phyloP scores from a whole-genome alignment of 2,797 vertebrate genomes.

The Ceyx erithaca region DNA sequence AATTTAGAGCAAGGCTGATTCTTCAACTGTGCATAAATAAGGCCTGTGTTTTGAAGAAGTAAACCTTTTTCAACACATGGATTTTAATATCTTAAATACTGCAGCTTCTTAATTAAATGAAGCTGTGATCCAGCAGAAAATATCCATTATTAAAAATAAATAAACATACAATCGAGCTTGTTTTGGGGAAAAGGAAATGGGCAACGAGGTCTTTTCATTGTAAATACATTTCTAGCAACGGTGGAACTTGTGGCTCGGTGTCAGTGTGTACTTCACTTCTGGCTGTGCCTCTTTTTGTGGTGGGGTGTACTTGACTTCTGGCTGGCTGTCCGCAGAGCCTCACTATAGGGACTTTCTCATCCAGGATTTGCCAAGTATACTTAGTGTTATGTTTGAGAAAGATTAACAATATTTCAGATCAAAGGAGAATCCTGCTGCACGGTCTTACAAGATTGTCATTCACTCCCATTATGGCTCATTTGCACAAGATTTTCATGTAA shows the following conservation, averaged over 20 bases:
- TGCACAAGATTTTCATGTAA: slow-evolving; percentile 88
- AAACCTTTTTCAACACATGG: slow-evolving; percentile 47
- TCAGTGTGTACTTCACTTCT: background rate
- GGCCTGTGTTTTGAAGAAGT: slow-evolving; percentile 41
- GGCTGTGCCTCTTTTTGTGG: slow-evolving; percentile 40
- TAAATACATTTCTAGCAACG: slow-evolving; percentile 23
- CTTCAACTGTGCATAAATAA: slow-evolving; percentile 65
- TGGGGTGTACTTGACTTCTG: slow-evolving; percentile 24
- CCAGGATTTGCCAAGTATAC: slow-evolving; percentile 78
- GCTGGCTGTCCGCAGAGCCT: slow-evolving; percentile 47
- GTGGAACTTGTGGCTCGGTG: slow-evolving; percentile 23
- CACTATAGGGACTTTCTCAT: slow-evolving; percentile 66
- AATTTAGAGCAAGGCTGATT: slow-evolving; percentile 50
- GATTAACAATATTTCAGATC: slow-evolving; percentile 89
- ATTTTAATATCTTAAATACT: slow-evolving; percentile 65
- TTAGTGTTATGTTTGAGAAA: slow-evolving; percentile 78
- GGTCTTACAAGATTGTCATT: slow-evolving; percentile 87
- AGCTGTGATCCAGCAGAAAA: slow-evolving; percentile 61
- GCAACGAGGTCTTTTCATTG: background rate
- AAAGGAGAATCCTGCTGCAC: slow-evolving; percentile 88
- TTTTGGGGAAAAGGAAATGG: background rate
- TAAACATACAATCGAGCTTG: slow-evolving; percentile 57
- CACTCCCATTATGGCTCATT: slow-evolving; percentile 84
- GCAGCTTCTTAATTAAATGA: slow-evolving; percentile 64
- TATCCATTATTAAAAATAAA: slow-evolving; percentile 67